phyloP scores from a whole-genome alignment of 2,888 invertebrate species.

The Ectropis crepuscularia region DNA sequence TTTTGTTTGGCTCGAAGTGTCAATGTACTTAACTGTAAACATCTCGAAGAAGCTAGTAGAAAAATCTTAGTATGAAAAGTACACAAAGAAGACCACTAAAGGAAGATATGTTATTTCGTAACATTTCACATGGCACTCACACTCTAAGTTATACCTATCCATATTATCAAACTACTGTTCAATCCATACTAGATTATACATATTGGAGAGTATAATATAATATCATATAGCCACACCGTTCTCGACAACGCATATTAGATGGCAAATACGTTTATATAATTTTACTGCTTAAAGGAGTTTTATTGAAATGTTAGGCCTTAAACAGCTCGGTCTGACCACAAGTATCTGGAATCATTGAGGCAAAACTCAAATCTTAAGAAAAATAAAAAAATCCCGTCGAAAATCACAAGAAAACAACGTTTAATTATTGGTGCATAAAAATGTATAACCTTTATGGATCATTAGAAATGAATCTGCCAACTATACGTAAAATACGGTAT shows the following conservation, averaged over 20 bases:
- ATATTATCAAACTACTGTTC: conserved; percentile 5
- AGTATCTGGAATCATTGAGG: no score
- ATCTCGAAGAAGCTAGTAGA: conserved; percentile 31
- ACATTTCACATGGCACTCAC: conserved; percentile 48
- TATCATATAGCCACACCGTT: conserved; percentile 3
- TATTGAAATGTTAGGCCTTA: no score
- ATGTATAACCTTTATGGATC: no score
- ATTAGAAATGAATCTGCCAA: background rate
- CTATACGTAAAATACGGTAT: background rate
- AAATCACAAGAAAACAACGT: no score
- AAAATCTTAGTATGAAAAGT: conserved; percentile 31
- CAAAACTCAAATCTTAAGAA: no score
- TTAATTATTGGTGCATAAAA: no score
- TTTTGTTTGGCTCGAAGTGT: conserved; percentile 34
- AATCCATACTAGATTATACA: background rate
- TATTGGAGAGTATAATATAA: conserved; percentile 9
- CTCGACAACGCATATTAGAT: conserved; percentile 2
- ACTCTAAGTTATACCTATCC: conserved; percentile 14
- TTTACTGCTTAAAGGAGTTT: background rate
- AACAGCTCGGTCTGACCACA: no score
- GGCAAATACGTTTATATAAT: background rate
- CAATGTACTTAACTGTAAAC: conserved; percentile 1
- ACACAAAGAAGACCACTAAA: conserved; percentile 20
- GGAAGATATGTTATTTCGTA: conserved; percentile 42
- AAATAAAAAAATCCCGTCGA: no score